Base-by-base conservation (phyloP, 2,888 invertebrate species). In the Thera britannica region DNA sequence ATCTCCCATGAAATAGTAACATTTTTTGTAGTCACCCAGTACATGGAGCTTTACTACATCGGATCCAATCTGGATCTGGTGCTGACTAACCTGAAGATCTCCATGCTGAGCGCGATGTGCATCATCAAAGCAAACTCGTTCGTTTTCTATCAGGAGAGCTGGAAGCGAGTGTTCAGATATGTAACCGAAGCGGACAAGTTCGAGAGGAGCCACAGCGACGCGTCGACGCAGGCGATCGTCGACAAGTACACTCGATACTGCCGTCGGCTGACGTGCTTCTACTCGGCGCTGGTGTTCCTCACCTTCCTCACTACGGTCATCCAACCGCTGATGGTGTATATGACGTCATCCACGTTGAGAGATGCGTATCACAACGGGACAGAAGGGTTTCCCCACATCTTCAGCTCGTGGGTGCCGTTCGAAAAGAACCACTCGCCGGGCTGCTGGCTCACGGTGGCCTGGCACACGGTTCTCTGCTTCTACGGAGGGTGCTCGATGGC, bases 361-460 rank as follows among this genome's bases (percentile, higher is more conserved):
- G 84, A 87, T 71, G 80, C 80, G 11, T 59, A 88, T 35, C 77
- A 64, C 0, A 88, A 88, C 72, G 91, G 88, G 2, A 84, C 84
- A 0, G 88, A 87, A 70, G 46, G 70, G 0, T 92, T 90, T 74
- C 89, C 89, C 0, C 92, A 92, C 59, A 90, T 93, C 49, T 90
- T 90, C 57, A 92, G 90, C 65, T 87, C 92, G 11, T 93, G 92
- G 91, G 81, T 89, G 81, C 92, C 92, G 2, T 83, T 89, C 73
- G 87, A 92, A 70, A 91, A 91, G 67, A 80, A 90, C 58, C 77
- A 81, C 54, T 81, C 80, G 3, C 90, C 91, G 2, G 90, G 90
- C 2, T 79, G 77, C 57, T 92, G 89, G 89, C 76, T 90, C 1
- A 90, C 90, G 2, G 82, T 92, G 7, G 23, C 80, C 0, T 87